Conservation (phyloP, 2,113 vertebrate species). For the Cinclus mexicanus region DNA sequence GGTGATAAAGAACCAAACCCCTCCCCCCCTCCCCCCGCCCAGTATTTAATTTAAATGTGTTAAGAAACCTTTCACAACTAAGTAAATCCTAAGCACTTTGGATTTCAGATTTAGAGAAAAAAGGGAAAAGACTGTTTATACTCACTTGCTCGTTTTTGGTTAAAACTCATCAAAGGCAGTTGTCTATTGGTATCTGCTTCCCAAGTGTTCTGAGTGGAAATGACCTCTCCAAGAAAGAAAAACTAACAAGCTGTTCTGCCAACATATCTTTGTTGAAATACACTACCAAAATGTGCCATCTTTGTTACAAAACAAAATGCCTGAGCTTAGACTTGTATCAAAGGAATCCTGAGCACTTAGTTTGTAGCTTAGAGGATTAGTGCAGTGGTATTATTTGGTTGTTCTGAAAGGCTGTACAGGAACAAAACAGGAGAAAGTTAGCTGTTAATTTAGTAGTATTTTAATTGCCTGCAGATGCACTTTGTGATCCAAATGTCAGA, state of each 20-base stretch:
- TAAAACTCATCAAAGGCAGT: not conserved
- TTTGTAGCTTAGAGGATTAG: not conserved
- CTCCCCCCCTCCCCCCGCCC: not conserved
- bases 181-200: not conserved
- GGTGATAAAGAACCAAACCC: not conserved
- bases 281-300: not conserved
- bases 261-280: not conserved
- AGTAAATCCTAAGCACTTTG: not conserved
- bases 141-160: not conserved
- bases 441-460: conserved; percentile 62
- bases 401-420: conserved; percentile 18
- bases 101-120: not conserved
- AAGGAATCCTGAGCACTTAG: not conserved
- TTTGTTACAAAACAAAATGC: not conserved
- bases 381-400: not conserved
- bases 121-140: not conserved
- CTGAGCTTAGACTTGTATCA: not conserved
- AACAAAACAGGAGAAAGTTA: conserved; percentile 48
- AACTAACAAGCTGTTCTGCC: not conserved
- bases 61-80: not conserved
- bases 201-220: not conserved
- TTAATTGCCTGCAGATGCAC: conserved; percentile 57
- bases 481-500: conserved; percentile 48
- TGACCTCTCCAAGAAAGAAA: not conserved
- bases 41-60: not conserved